Conservation (phyloP, 2,113 vertebrate species). For the Apodemus speciosus region DNA sequence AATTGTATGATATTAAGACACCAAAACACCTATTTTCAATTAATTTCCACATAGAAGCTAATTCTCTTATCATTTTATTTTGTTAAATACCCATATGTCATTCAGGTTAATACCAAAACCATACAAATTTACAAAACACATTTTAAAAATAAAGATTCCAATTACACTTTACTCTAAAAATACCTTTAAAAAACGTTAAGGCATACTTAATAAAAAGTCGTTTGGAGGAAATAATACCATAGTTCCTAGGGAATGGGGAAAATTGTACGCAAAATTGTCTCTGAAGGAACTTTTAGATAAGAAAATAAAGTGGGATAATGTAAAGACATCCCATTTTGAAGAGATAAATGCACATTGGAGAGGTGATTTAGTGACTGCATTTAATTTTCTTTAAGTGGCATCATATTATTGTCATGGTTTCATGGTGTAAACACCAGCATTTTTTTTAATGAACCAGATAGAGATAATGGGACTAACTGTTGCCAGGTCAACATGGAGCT, state of each 20-base stretch:
- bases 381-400: background rate
- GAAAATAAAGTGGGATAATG: background rate
- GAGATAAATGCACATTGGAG: background rate
- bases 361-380: background rate
- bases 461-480: slow-evolving; percentile 42
- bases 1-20: background rate
- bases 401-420: background rate
- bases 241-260: background rate
- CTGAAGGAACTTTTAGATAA: background rate
- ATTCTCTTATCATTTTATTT: background rate
- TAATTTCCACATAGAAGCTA: background rate
- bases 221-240: background rate
- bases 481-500: slow-evolving; percentile 65
- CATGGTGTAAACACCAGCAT: background rate
- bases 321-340: background rate
- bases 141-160: background rate
- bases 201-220: background rate
- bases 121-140: background rate
- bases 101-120: background rate
- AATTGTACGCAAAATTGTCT: background rate
- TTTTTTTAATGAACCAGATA: slow-evolving; percentile 56
- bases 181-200: background rate
- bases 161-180: background rate
- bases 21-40: background rate
- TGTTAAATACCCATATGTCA: background rate